Conservation (phyloP, 64 coral and sea anemone species). For the Cladopsammia gracilis region DNA sequence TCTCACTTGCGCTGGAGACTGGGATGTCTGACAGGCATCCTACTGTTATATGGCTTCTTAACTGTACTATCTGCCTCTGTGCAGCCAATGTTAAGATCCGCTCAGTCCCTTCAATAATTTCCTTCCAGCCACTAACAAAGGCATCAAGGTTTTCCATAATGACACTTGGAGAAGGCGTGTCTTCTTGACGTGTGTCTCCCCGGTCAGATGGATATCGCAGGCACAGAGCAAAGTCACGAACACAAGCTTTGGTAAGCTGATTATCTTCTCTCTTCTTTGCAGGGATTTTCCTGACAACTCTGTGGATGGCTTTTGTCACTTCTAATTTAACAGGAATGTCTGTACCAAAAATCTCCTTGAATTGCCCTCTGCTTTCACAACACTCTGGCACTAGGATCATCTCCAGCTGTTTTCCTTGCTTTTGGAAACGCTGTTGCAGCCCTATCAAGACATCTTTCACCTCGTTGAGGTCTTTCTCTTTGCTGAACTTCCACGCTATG, state of each 20-base stretch:
- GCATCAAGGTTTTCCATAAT: conserved; percentile 54
- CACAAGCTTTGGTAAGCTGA: conserved; percentile 27
- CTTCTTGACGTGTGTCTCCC: not conserved
- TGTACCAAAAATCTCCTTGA: conserved; percentile 45
- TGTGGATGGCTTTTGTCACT: conserved; percentile 28
- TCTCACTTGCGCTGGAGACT: conserved; percentile 13
- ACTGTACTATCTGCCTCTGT: conserved; percentile 36
- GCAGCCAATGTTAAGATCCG: conserved; percentile 60
- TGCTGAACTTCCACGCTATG: conserved; percentile 73
- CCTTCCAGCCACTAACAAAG: conserved; percentile 68
- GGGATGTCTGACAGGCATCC: conserved; percentile 62
- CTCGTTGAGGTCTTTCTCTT: conserved; percentile 30
- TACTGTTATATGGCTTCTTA: conserved; percentile 22
- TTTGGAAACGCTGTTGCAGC: conserved; percentile 54
- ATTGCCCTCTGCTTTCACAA: conserved; percentile 30
- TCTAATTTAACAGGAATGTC: conserved; percentile 59
- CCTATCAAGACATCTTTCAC: conserved; percentile 22
- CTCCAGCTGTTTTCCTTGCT: conserved; percentile 38
- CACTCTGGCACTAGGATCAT: conserved; percentile 75
- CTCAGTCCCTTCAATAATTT: conserved; percentile 57
- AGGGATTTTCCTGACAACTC: conserved; percentile 63
- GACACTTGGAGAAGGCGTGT: conserved; percentile 38
- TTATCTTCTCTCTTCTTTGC: conserved; percentile 67
- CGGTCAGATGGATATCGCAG: conserved; percentile 51
- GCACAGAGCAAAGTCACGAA: conserved; percentile 52